Evolutionary conservation across 2,797 vertebrate genomes (phyloP).

Genomic region (Nyctibius grandis): DNA sequence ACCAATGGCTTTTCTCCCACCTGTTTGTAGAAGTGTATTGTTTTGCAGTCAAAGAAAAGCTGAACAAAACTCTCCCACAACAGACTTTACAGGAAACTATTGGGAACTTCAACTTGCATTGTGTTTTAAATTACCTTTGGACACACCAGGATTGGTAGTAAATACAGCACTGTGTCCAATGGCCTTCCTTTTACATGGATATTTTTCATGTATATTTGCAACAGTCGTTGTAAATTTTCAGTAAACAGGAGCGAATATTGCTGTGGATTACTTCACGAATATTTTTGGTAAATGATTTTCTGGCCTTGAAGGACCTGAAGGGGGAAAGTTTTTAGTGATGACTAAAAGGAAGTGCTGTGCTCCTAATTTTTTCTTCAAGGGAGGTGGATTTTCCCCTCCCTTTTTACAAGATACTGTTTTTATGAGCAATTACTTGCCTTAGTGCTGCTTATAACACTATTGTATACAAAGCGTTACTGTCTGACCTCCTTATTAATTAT

Average conservation of each 20-base stretch:
- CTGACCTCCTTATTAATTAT: conserved; percentile 46
- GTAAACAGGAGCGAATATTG: neutral
- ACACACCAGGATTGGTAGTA: neutral
- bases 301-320: neutral
- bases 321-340: neutral
- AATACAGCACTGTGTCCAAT: neutral
- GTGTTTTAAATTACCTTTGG: neutral
- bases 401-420: conserved; percentile 27
- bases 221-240: neutral
- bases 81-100: neutral
- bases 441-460: neutral
- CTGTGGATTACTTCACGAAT: neutral
- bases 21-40: neutral
- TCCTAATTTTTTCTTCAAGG: neutral
- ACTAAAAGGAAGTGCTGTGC: neutral
- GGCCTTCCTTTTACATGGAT: neutral
- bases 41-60: neutral
- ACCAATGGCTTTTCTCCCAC: neutral
- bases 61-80: neutral
- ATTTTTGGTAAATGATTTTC: conserved; percentile 5
- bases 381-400: neutral
- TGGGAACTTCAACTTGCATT: neutral
- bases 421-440: conserved; percentile 19
- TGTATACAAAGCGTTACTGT: conserved; percentile 39
- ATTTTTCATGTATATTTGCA: neutral